A percentile compares a stretch with the other conserved stretches of the same genome.
Evolutionary conservation across 1,140 invertebrate genomes (phyloP).

Genomic region (Saccostrea echinata): DNA sequence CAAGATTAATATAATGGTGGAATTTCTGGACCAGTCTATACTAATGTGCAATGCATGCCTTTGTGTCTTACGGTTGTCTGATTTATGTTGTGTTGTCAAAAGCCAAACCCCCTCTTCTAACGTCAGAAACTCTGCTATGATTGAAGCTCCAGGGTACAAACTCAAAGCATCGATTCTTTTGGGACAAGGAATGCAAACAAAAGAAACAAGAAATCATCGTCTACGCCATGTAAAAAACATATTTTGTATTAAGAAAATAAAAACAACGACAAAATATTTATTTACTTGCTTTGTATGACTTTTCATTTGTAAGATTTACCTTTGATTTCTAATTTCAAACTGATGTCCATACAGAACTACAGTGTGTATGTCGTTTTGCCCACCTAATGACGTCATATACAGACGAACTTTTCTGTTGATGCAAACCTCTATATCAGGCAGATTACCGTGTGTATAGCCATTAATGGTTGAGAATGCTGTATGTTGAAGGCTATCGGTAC

Average conservation of each 20-base stretch:
- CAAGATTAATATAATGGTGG: too few species aligned
- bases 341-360: slow-evolving; percentile 33
- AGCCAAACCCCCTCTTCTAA: neutral
- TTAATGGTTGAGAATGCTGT: slow-evolving; percentile 16
- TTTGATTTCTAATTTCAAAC: neutral
- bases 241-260: too few species aligned
- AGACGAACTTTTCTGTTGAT: neutral
- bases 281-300: neutral
- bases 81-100: slow-evolving; percentile 21
- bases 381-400: slow-evolving; percentile 33
- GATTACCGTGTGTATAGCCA: slow-evolving; percentile 3
- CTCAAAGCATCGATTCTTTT: neutral
- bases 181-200: neutral
- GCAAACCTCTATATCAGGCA: slow-evolving; percentile 17
- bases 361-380: neutral
- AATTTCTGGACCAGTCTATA: too few species aligned
- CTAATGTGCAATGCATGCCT: too few species aligned
- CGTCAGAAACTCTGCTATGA: neutral
- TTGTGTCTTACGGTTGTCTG: neutral
- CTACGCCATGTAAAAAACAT: neutral
- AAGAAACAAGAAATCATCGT: neutral
- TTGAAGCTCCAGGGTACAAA: slow-evolving; percentile 22
- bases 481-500: too few species aligned
- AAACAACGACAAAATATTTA: neutral
- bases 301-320: neutral